These are phyloP conservation scores for Pheosia tremula DNA, from an alignment of 2,888 invertebrate genomes.

Conservation along the genomic window DNA sequence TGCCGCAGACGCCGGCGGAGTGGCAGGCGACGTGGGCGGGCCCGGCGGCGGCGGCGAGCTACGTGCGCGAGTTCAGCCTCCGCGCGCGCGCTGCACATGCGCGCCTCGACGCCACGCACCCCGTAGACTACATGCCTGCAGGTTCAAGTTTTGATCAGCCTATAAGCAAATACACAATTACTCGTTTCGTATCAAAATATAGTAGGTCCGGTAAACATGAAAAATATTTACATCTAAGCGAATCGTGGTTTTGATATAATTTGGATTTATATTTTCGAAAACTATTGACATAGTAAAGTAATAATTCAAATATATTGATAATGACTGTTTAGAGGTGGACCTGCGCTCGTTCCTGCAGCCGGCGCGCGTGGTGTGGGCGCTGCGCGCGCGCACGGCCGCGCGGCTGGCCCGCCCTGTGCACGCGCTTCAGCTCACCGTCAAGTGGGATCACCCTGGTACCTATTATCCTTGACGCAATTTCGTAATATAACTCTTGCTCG, in stretches of 20 bases:
- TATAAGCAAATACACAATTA: too few species aligned
- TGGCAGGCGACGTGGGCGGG: slow-evolving; percentile 74
- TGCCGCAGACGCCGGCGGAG: slow-evolving; percentile 62
- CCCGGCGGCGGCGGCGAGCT: slow-evolving; percentile 56
- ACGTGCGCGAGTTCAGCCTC: slow-evolving; percentile 63
- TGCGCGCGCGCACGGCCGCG: slow-evolving; percentile 59
- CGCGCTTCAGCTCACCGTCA: slow-evolving; percentile 42
- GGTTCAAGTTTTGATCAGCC: slow-evolving; percentile 37
- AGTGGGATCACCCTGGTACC: slow-evolving; percentile 47
- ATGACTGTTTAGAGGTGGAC: slow-evolving; percentile 60
- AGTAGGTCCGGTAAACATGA: too few species aligned
- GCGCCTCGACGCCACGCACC: slow-evolving; percentile 32
- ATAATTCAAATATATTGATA: background rate
- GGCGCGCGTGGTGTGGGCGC: slow-evolving; percentile 57
- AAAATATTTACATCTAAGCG: too few species aligned
- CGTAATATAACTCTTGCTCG: background rate
- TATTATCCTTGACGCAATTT: background rate
- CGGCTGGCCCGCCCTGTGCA: slow-evolving; percentile 38
- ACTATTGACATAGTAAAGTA: too few species aligned
- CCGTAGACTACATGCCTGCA: slow-evolving; percentile 52
- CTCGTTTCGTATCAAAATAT: too few species aligned
- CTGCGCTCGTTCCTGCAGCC: slow-evolving; percentile 61
- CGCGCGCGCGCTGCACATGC: slow-evolving; percentile 62
- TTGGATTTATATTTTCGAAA: too few species aligned
- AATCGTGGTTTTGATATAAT: too few species aligned